A percentile compares a stretch with the other conserved stretches of the same genome.
phyloP scores from a whole-genome alignment of 2,888 invertebrate genomes.

The Ariolimax columbianus region DNA sequence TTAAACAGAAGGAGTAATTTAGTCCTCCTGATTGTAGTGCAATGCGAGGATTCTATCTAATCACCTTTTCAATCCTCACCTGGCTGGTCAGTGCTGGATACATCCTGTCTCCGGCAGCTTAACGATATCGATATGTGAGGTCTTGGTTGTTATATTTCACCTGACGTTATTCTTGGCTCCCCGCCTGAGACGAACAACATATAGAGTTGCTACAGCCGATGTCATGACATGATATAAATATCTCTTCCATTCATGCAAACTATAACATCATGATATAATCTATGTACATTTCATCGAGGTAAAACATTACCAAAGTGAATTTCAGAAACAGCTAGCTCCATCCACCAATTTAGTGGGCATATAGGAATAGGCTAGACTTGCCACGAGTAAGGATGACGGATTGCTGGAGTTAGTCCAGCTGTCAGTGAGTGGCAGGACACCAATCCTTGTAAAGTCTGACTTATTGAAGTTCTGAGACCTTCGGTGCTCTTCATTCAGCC shows the following conservation, averaged over 20 bases:
- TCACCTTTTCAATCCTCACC: too few species aligned
- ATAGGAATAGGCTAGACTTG: not conserved
- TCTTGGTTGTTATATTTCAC: not conserved
- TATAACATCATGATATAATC: too few species aligned
- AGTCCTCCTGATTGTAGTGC: too few species aligned
- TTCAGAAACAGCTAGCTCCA: not conserved
- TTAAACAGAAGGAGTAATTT: too few species aligned
- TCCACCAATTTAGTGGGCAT: not conserved
- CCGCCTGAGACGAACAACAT: too few species aligned
- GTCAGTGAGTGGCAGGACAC: not conserved
- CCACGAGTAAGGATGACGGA: not conserved
- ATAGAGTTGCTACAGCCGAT: too few species aligned
- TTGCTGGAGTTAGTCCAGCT: not conserved
- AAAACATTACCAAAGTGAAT: not conserved
- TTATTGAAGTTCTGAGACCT: not conserved
- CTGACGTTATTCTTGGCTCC: not conserved
- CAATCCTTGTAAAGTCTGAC: conserved; percentile 5
- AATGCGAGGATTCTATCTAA: too few species aligned
- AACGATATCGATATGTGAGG: too few species aligned
- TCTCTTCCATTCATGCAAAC: not conserved
- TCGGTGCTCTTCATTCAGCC: not conserved
- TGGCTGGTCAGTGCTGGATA: too few species aligned
- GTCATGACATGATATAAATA: too few species aligned
- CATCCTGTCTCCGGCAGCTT: too few species aligned
- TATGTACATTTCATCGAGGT: not conserved